Evolutionary conservation across 2,888 invertebrate species (phyloP).

Genomic region (Cotesia congregata): DNA sequence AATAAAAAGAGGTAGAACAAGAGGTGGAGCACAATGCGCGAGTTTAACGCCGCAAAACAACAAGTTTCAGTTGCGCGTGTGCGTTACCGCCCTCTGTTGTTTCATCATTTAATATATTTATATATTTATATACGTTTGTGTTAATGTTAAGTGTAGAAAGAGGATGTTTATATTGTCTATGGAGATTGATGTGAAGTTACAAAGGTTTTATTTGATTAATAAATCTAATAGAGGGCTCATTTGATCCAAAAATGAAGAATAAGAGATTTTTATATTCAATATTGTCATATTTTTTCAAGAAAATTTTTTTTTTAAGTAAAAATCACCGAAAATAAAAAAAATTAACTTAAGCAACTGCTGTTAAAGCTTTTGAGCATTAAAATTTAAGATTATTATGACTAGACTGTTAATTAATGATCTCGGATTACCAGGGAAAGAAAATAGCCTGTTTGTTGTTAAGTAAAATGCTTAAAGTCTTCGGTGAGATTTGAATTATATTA

Average conservation of each 20-base stretch:
- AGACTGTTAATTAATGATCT: slow-evolving; percentile 63
- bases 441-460: neutral
- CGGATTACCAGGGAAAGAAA: slow-evolving; percentile 57
- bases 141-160: too few species aligned
- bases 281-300: too few species aligned
- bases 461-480: slow-evolving; percentile 24
- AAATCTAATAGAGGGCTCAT: too few species aligned
- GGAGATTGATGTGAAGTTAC: too few species aligned
- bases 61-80: slow-evolving; percentile 41
- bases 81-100: slow-evolving; percentile 41
- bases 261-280: too few species aligned
- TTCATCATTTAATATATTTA: too few species aligned
- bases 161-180: too few species aligned
- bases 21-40: slow-evolving; percentile 50
- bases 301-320: too few species aligned
- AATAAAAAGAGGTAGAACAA: slow-evolving; percentile 36
- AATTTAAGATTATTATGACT: slow-evolving; percentile 64
- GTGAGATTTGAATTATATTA: slow-evolving; percentile 43
- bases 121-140: too few species aligned
- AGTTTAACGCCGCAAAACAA: slow-evolving; percentile 40
- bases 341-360: neutral
- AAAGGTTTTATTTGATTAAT: too few species aligned
- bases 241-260: too few species aligned
- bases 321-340: neutral
- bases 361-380: slow-evolving; percentile 41